These are phyloP conservation scores for Scomber scombrus DNA, from an alignment of 2,113 vertebrate genomes.

Conservation along the genomic window DNA sequence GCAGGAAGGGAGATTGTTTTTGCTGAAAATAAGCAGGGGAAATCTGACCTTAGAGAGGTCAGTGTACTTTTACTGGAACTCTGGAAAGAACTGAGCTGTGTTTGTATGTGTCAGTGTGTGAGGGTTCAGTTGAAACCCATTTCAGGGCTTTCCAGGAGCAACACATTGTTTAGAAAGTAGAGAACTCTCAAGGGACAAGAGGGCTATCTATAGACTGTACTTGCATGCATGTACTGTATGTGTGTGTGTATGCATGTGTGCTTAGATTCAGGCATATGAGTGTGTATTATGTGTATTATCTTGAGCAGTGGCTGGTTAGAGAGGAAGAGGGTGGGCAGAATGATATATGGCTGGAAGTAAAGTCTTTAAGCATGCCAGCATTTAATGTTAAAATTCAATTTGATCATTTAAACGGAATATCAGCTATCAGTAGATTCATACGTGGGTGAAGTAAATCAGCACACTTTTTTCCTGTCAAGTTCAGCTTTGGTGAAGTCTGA, in stretches of 20 bases:
- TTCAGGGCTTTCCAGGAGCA: constrained; percentile 68
- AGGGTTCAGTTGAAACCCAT: constrained; percentile 45
- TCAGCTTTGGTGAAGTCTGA: too few relatives aligned
- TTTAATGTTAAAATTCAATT: too few relatives aligned
- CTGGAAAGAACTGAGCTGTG: constrained; percentile 19
- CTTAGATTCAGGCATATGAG: not conserved
- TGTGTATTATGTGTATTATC: not conserved
- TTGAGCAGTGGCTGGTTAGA: too few relatives aligned
- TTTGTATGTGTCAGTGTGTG: not conserved
- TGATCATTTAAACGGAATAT: too few relatives aligned
- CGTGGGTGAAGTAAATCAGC: not conserved
- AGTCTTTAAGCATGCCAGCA: too few relatives aligned
- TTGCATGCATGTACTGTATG: constrained; percentile 12
- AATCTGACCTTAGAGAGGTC: constrained; percentile 40
- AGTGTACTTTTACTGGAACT: constrained; percentile 4
- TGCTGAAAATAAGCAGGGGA: constrained; percentile 20
- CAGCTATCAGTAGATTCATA: too few relatives aligned
- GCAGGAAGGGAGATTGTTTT: not conserved
- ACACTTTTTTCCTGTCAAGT: too few relatives aligned
- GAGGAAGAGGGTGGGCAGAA: too few relatives aligned
- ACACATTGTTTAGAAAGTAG: constrained; percentile 77
- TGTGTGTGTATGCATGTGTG: constrained; percentile 14
- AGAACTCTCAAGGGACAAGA: constrained; percentile 68
- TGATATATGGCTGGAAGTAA: too few relatives aligned
- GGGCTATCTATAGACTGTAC: constrained; percentile 59